Evolutionary conservation across 2,888 invertebrate species (phyloP), one percentile per base, ranked within the genome.

Genomic region (Liodrosophila aerea): DNA sequence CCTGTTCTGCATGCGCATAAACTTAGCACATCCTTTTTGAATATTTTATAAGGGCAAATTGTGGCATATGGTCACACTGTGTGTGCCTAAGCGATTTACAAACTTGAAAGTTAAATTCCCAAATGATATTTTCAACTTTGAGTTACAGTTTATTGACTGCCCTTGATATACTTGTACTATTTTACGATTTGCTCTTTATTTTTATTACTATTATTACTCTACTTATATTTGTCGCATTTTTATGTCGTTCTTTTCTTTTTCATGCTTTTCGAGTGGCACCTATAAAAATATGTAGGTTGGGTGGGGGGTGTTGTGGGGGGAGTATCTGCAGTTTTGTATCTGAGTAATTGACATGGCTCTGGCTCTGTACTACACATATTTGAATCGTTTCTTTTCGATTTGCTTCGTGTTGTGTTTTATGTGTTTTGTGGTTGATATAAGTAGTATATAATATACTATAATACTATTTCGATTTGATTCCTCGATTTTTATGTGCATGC

Each of bases 401-500:
- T 22, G 22, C 2, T 22, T 22, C 22, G 22, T 22, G 22, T 36
- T 5, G 37, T 31, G n/a, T 56, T 31, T 31, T 12, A 44, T 57
- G 27, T 33, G 22, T 27, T 29, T 44, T 51, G 22, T 53, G 30
- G 37, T 45, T 45, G 45, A 70, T 50, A 44, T 31, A 36, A 36
- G 45, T 52, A 41, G 22, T 40, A 37, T 43, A 50, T 41, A 43
- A 54, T 64, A 13, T 27, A 37, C 5, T 57, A 36, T 45, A n/a
- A 59, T 61, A 39, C 33, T 41, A 58, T 61, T 54, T 68, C 45
- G 64, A 72, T 68, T 68, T 52, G 86, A 63, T 54, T 72, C 59
- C 60, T 65, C 73, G 47, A 67, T 62, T 72, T 77, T 80, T 64
- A 85, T 64, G 67, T 43, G 63, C 67, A 78, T 78, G 80, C 72